phyloP scores from a whole-genome alignment of 1,140 invertebrate genomes.

The Drosophila sturtevanti region DNA sequence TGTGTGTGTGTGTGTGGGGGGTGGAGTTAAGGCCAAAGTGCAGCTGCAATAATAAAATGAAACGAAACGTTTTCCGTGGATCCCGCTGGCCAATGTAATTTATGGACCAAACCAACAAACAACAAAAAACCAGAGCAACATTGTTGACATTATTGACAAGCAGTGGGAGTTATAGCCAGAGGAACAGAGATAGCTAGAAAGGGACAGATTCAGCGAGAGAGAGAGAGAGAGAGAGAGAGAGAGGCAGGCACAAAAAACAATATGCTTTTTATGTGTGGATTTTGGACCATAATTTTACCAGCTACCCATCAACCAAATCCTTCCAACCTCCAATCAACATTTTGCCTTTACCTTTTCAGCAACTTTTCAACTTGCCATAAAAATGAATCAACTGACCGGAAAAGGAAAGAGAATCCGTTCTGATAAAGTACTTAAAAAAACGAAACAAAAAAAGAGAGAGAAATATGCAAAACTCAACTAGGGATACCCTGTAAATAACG shows the following conservation, averaged over 20 bases:
- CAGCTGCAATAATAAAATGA: constrained; percentile 68
- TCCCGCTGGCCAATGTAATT: constrained; percentile 50
- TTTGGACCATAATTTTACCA: constrained; percentile 56
- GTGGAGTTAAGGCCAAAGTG: constrained; percentile 11
- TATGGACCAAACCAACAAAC: constrained; percentile 75
- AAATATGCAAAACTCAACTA: no score
- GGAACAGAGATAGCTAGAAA: background rate
- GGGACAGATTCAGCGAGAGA: no score
- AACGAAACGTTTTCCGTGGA: constrained; percentile 22
- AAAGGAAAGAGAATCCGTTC: background rate
- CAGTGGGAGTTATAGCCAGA: constrained; percentile 19
- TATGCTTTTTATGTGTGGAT: constrained; percentile 50
- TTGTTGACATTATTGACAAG: constrained; percentile 61
- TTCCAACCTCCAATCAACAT: background rate
- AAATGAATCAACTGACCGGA: background rate
- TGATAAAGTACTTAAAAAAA: background rate
- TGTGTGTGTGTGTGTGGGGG: no score
- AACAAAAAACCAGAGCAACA: constrained; percentile 33
- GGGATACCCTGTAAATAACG: no score
- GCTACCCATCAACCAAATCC: constrained; percentile 31
- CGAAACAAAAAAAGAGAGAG: background rate
- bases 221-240: constrained; percentile 18
- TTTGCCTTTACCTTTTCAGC: background rate
- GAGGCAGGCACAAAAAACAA: constrained; percentile 46
- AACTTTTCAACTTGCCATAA: constrained; percentile 6